Evolutionary conservation across 2,113 vertebrate genomes (phyloP).

Genomic region (Limnothrissa miodon): DNA sequence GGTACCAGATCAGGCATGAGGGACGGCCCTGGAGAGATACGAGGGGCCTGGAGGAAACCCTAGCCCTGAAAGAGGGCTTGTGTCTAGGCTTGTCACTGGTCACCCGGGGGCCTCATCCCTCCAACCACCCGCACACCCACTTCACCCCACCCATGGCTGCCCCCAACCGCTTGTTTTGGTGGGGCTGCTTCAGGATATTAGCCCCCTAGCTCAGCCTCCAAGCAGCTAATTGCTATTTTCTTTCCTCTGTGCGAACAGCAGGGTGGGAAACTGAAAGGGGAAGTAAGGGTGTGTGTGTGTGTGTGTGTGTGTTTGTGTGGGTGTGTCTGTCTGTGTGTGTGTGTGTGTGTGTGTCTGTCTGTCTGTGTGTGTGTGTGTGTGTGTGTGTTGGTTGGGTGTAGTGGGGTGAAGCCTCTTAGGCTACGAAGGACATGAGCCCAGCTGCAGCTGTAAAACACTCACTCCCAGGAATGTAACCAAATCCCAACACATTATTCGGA

Average conservation of each 20-base stretch:
- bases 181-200: slow-evolving; percentile 29
- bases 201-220: neutral
- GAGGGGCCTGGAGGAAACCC: neutral
- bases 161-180: slow-evolving; percentile 34
- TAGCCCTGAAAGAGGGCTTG: slow-evolving; percentile 30
- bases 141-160: neutral
- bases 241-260: neutral
- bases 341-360: no score
- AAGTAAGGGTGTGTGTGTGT: neutral
- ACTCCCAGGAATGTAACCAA: slow-evolving; percentile 2
- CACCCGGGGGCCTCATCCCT: neutral
- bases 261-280: neutral
- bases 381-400: neutral
- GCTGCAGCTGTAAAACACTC: slow-evolving; percentile 1
- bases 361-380: no score
- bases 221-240: slow-evolving; percentile 15
- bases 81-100: slow-evolving; percentile 18
- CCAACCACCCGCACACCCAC: neutral
- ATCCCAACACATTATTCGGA: slow-evolving; percentile 10
- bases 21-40: neutral
- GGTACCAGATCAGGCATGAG: neutral
- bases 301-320: no score
- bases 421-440: slow-evolving; percentile 8
- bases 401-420: neutral
- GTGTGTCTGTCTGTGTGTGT: no score